Evolutionary conservation across 2,113 vertebrate genomes (phyloP).

Genomic region (Scophthalmus maximus): DNA sequence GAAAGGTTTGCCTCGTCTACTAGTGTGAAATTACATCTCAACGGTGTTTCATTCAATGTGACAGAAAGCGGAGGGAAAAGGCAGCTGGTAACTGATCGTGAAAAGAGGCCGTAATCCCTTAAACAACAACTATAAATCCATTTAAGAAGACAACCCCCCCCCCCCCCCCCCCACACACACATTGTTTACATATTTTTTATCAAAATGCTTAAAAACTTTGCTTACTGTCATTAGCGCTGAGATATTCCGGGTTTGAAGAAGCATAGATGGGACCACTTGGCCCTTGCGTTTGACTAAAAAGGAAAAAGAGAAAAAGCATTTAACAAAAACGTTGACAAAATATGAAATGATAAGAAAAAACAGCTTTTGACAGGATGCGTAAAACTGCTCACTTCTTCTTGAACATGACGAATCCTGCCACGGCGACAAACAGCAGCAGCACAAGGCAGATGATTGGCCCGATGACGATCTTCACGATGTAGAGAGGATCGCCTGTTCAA

Average conservation of each 20-base stretch:
- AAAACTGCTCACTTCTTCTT: conserved; percentile 87
- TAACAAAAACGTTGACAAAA: not conserved
- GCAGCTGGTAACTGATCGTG: no score
- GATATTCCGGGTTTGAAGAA: conserved; percentile 96
- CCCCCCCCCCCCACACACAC: no score
- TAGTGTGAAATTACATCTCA: no score
- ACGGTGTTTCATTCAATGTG: no score
- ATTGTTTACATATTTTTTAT: not conserved
- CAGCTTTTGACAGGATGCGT: not conserved
- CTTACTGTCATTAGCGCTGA: conserved; percentile 94
- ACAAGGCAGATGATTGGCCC: conserved; percentile 89
- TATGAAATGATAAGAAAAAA: not conserved
- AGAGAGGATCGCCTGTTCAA: conserved; percentile 84
- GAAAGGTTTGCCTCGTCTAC: no score
- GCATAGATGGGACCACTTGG: conserved; percentile 93
- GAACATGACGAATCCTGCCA: conserved; percentile 86
- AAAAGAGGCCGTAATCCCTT: not conserved
- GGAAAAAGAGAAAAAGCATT: not conserved
- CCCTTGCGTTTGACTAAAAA: conserved; percentile 89
- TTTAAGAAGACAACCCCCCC: no score
- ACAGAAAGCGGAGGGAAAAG: no score
- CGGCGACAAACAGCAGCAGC: conserved; percentile 85
- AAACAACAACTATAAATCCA: not conserved
- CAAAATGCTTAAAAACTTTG: not conserved
- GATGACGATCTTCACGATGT: conserved; percentile 88